phyloP scores from a whole-genome alignment of 1,140 invertebrate genomes.

The Bicyclus anynana region DNA sequence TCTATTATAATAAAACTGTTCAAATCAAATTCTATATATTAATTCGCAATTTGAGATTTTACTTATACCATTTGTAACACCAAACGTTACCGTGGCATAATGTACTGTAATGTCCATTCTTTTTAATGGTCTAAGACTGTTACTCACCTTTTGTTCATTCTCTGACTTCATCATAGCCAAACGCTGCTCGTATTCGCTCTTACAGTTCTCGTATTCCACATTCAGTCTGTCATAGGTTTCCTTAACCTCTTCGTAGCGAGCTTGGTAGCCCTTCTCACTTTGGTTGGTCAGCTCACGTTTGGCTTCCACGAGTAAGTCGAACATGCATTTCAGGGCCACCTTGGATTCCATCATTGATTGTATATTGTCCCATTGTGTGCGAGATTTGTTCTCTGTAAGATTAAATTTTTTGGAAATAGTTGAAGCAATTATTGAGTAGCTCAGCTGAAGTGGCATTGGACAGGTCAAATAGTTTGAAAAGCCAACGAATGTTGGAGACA shows the following conservation, averaged over 20 bases:
- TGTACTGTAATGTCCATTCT: too few species aligned
- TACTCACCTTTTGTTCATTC: constrained; percentile 56
- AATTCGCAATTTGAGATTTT: too few species aligned
- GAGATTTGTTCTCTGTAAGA: constrained; percentile 78
- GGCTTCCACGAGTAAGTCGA: constrained; percentile 77
- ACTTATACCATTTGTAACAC: too few species aligned
- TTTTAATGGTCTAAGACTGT: not conserved
- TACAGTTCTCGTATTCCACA: constrained; percentile 51
- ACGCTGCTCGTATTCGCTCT: constrained; percentile 53
- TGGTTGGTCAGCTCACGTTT: constrained; percentile 70
- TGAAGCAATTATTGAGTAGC: too few species aligned
- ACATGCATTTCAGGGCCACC: constrained; percentile 78
- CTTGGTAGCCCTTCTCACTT: constrained; percentile 68
- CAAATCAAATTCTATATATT: too few species aligned
- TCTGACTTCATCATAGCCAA: constrained; percentile 49
- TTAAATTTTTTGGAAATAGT: too few species aligned
- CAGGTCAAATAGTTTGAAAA: too few species aligned
- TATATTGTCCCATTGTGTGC: constrained; percentile 80
- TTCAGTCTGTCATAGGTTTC: constrained; percentile 65
- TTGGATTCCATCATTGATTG: constrained; percentile 83
- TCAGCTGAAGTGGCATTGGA: not conserved
- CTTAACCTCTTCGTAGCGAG: constrained; percentile 75
- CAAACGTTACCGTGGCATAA: too few species aligned
- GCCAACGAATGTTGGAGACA: too few species aligned
- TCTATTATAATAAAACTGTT: too few species aligned